Percentiles rank a stretch among this genome's conserved stretches.
phyloP scores from a whole-genome alignment of 1,140 invertebrate species.

The Aphaenogaster rudis region DNA sequence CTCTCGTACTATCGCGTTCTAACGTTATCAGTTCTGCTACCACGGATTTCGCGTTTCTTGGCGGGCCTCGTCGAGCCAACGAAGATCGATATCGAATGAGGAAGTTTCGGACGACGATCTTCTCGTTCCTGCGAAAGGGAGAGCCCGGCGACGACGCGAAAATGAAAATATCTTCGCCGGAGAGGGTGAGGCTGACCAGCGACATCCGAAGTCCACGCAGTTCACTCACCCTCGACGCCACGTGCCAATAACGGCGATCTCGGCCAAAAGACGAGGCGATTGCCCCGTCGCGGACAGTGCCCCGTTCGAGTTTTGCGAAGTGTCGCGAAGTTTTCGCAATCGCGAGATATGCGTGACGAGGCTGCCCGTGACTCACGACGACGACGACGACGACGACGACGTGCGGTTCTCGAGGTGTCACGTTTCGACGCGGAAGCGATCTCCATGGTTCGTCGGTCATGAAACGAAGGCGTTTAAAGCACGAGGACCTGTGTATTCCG shows the following conservation, averaged over 20 bases:
- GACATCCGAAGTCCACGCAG: constrained; percentile 28
- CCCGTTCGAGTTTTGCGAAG: constrained; percentile 28
- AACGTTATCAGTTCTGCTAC: not conserved
- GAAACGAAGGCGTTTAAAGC: constrained; percentile 48
- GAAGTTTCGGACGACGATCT: not conserved
- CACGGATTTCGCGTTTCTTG: not conserved
- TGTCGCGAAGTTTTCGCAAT: constrained; percentile 17
- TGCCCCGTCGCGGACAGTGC: not conserved
- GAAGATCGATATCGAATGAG: constrained; percentile 10
- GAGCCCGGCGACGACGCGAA: not conserved
- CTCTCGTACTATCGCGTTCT: not conserved
- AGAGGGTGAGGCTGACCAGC: constrained; percentile 43
- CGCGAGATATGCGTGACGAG: constrained; percentile 57
- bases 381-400: constrained; percentile 27
- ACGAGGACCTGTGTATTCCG: not conserved
- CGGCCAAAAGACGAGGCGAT: constrained; percentile 7
- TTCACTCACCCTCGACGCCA: constrained; percentile 70
- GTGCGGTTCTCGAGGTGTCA: constrained; percentile 11
- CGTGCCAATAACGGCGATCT: constrained; percentile 78
- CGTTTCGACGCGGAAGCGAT: not conserved
- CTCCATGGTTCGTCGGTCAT: constrained; percentile 35
- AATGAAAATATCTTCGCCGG: constrained; percentile 32
- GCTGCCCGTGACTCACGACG: not conserved
- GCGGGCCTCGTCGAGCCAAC: not conserved
- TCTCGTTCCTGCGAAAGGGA: not conserved